These are phyloP conservation scores for Rhimphoctona megacephalus DNA, from an alignment of 2,888 invertebrate species.

Conservation along the genomic window DNA sequence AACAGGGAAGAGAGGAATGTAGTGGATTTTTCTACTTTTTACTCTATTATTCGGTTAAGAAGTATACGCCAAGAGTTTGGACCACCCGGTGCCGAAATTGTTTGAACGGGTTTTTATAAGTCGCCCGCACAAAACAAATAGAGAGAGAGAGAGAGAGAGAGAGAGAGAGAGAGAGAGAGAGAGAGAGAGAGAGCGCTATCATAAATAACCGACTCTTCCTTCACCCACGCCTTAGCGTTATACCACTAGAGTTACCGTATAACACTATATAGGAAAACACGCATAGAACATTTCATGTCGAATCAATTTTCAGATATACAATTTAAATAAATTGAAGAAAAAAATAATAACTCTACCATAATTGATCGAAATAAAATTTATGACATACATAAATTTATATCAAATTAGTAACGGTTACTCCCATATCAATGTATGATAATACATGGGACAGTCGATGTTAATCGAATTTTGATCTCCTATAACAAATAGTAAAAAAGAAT, in stretches of 20 bases:
- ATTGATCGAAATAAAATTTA: background rate
- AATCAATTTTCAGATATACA: background rate
- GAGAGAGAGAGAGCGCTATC: slow-evolving; percentile 52
- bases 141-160: slow-evolving; percentile 6
- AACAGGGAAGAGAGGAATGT: background rate
- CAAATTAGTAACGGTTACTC: too few relatives aligned
- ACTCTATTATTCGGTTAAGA: slow-evolving; percentile 59
- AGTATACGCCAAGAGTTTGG: slow-evolving; percentile 56
- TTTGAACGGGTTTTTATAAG: slow-evolving; percentile 72
- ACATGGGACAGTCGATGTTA: too few relatives aligned
- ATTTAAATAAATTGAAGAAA: background rate
- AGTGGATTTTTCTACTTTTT: slow-evolving; percentile 36
- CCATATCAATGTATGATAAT: too few relatives aligned
- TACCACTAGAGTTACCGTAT: slow-evolving; percentile 42
- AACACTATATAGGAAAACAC: slow-evolving; percentile 11
- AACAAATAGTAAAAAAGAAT: too few relatives aligned
- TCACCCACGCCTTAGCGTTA: slow-evolving; percentile 68
- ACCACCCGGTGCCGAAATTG: slow-evolving; percentile 74
- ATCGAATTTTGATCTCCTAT: too few relatives aligned
- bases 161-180: background rate
- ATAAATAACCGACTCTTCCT: slow-evolving; percentile 74
- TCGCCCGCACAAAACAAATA: slow-evolving; percentile 19
- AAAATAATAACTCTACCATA: background rate
- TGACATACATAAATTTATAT: background rate
- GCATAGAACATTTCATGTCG: background rate